Base-by-base conservation (phyloP, 2,113 vertebrate genomes). In the Cyprinodon brontotheroides region DNA sequence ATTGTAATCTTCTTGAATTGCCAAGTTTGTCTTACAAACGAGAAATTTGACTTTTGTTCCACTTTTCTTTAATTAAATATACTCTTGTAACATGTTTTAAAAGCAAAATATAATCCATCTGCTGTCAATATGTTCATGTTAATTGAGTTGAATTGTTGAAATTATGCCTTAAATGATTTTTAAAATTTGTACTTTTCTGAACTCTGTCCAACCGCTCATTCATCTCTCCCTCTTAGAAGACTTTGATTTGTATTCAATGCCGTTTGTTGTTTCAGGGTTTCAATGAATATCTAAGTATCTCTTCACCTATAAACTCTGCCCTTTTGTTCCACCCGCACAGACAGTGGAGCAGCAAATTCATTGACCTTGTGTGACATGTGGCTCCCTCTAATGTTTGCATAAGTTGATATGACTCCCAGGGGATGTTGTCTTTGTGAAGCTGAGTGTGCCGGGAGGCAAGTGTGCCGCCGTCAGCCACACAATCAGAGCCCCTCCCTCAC, bases 381-480 rank as follows among this genome's bases (percentile, higher is more conserved):
- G 11, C 37, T 37, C 65, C 62, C 47, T 39, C 64, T 53, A 14
- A 15, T 68, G 70, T 66, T 70, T 41, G 7, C 43, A 69, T 60
- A 75, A 78, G 68, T 63, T 48, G 73, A 72, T 68, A 64, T 70
- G 9, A 39, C 20, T 60, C 69, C 74, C 64, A 0, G 39, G 64
- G 61, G 77, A 38, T 14, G 63, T 17, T 20, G 69, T 65, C 74
- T 70, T 72, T 72, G 78, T 78, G 39, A 39, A 65, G 39, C 76
- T 13, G 77, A 74, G 75, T 14, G 70, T 65, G 74, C 72, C 74
- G 62, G 78, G 62, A 79, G 72, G 76, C 76, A 39, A 77, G 76
- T n/a, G 85, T 74, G 81, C 79, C 50, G 0, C 2, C 15, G 57
- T 48, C 48, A 57, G 43, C 40, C 66, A 17, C 22, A 41, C 64